Evolutionary conservation across 2,888 invertebrate species (phyloP).

Genomic region (Oxytorus armatus): DNA sequence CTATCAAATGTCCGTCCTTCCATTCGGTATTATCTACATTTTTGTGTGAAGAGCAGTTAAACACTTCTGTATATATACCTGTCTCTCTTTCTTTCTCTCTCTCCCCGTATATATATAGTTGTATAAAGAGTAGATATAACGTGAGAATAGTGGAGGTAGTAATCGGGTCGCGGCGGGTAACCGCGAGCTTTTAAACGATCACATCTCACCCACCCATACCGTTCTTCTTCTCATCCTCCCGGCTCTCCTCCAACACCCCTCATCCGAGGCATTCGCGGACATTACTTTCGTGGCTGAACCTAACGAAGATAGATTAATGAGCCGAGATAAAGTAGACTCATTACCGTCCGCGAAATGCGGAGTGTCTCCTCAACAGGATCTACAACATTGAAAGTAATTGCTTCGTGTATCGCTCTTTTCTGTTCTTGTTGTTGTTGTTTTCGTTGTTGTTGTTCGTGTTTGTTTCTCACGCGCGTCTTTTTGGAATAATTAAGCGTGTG

Average conservation of each 20-base stretch:
- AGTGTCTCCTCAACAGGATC: conserved; percentile 39
- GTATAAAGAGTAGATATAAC: neutral
- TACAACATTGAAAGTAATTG: conserved; percentile 39
- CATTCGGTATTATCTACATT: conserved; percentile 26
- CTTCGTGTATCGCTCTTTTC: conserved; percentile 12
- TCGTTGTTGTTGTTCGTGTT: neutral
- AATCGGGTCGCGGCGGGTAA: conserved; percentile 27
- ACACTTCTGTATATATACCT: no score
- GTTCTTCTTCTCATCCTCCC: neutral
- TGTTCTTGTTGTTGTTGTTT: no score
- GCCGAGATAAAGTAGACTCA: conserved; percentile 48
- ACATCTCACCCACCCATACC: conserved; percentile 8
- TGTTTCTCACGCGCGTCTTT: neutral
- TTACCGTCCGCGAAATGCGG: conserved; percentile 21
- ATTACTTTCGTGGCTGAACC: conserved; percentile 35
- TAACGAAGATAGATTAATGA: conserved; percentile 59
- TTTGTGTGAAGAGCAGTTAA: conserved; percentile 25
- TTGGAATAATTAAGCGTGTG: conserved; percentile 7
- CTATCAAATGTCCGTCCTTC: conserved; percentile 8
- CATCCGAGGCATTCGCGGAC: conserved; percentile 32
- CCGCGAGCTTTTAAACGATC: conserved; percentile 24
- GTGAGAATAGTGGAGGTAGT: conserved; percentile 2
- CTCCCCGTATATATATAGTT: no score
- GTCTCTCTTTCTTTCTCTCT: neutral
- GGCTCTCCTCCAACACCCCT: neutral